These are phyloP conservation scores for Orestias chungarensis DNA, from an alignment of 2,797 vertebrate genomes.

Conservation along the genomic window DNA sequence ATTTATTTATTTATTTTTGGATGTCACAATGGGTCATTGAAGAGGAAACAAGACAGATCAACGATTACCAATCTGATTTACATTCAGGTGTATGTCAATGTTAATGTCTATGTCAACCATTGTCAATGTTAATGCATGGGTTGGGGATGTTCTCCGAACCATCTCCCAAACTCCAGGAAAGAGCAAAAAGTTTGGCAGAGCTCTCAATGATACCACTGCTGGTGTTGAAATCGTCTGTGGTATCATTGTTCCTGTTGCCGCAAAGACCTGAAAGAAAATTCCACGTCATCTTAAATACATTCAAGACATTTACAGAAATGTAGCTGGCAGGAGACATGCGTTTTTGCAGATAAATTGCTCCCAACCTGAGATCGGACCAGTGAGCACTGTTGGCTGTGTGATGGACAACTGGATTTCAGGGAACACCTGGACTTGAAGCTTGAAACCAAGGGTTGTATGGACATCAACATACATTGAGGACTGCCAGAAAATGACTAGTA, in stretches of 20 bases:
- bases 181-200: slow-evolving; percentile 73
- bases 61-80: no score
- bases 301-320: not conserved
- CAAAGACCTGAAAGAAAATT: slow-evolving; percentile 78
- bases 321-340: not conserved
- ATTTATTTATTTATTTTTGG: no score
- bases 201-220: slow-evolving; percentile 81
- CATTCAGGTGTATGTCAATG: not conserved
- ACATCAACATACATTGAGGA: slow-evolving; percentile 78
- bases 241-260: slow-evolving; percentile 82
- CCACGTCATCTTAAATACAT: not conserved
- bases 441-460: slow-evolving; percentile 67
- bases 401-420: slow-evolving; percentile 77
- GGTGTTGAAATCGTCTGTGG: slow-evolving; percentile 83
- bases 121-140: slow-evolving; percentile 75
- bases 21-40: no score
- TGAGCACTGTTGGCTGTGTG: slow-evolving; percentile 41
- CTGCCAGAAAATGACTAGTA: slow-evolving; percentile 74
- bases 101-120: no score
- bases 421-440: slow-evolving; percentile 72
- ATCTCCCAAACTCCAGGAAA: slow-evolving; percentile 75
- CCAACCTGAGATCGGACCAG: slow-evolving; percentile 62
- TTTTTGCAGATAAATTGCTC: not conserved
- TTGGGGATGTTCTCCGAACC: slow-evolving; percentile 25
- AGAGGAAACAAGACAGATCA: no score